phyloP scores from a whole-genome alignment of 2,113 vertebrate species.

The Pan troglodytes region NHGRI_mPanTro3-v2.1_pri NC_072401.2:158943001-158943500 shows the following conservation, averaged over 20 bases:
- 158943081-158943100: background rate
- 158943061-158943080: background rate
- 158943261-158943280: background rate
- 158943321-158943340: background rate
- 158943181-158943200: background rate
- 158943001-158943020: background rate
- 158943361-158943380: background rate
- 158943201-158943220: background rate
- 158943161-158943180: background rate
- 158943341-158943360: background rate
- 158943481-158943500: background rate
- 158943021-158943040: background rate
- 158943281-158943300: background rate
- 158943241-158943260: background rate
- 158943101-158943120: background rate
- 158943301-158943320: background rate
- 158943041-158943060: background rate
- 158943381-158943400: background rate
- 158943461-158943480: background rate
- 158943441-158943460: background rate
- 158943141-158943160: background rate
- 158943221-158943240: background rate
- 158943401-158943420: background rate
- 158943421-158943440: background rate
- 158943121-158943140: background rate